Base-by-base conservation (phyloP, 2,113 vertebrate species). In the Lophius piscatorius region DNA sequence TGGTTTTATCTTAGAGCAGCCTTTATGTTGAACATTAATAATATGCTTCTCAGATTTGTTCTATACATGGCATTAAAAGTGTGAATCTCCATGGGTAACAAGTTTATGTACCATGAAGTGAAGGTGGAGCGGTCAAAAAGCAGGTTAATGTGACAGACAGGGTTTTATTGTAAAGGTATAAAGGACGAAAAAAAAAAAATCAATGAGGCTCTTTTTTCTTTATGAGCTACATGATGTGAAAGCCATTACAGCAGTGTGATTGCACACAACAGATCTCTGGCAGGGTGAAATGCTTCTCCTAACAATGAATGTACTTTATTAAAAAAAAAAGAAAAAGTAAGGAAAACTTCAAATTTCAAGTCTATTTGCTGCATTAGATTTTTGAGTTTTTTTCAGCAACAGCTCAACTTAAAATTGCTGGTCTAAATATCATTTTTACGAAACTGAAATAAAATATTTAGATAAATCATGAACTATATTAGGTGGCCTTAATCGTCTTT, bases 71-170 rank as follows among this genome's bases (percentile, higher is more conserved):
- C 63, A 66, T 63, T 47, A 51, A 61, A 59, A 41, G 10, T 26
- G 13, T 34, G 31, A 12, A 29, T 34, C 38, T 49, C 29, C 44
- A 45, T 8, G 18, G 22, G 23, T 46, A 54, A 31, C 28, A 63
- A 12, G 57, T 70, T 40, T 35, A 63, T 66, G 56, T 17, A 21
- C 33, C 42, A 24, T 38, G 40, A 78, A 63, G 78, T 63, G n/a
- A 63, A 59, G 21, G 51, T n/a, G 35, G 56, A 33, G 3, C 31
- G 47, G 41, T 47, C 29, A 60, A 60, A 44, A 71, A 22, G 14
- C 6, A 41, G 48, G 40, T 46, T 48, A 49, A 63, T 59, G 20
- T 34, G 13, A 18, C 26, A 11, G 10, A 18, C 6, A 17, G 9
- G 24, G 34, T 55, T 52, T 46, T 40, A 48, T 36, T 12, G 40